A percentile compares a stretch with the other conserved stretches of the same genome.
Conservation (phyloP, 2,113 vertebrate species). For the Amazona guildingii region DNA sequence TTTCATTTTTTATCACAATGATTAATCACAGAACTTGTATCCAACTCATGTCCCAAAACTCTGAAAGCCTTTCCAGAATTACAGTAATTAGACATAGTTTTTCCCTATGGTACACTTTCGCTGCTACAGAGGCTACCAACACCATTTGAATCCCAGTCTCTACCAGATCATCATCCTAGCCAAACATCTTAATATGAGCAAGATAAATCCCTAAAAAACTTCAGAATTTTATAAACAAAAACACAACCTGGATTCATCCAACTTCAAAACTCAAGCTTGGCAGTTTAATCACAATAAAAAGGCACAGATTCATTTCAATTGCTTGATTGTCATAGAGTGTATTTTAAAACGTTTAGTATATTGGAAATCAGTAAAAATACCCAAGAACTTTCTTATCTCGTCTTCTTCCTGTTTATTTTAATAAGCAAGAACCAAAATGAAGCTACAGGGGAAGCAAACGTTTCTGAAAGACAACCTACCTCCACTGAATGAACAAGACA, state of each 20-base stretch:
- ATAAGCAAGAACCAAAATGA: background rate
- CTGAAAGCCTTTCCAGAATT: background rate
- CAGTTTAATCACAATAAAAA: background rate
- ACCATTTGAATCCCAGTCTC: background rate
- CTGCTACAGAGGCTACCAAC: background rate
- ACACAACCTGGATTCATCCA: background rate
- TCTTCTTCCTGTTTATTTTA: background rate
- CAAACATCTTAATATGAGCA: background rate
- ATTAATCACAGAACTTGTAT: background rate
- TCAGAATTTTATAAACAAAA: background rate
- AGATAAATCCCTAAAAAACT: background rate
- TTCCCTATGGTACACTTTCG: background rate
- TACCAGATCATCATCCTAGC: background rate
- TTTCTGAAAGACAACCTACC: background rate
- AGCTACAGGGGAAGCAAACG: background rate
- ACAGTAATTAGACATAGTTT: background rate
- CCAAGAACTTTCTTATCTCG: background rate
- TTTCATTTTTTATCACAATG: conserved; percentile 30
- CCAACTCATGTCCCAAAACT: background rate
- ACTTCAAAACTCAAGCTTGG: background rate
- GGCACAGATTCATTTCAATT: background rate
- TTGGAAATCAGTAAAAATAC: background rate
- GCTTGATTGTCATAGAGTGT: background rate
- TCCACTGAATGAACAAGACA: background rate
- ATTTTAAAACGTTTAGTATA: background rate